Evolutionary conservation across 2,797 vertebrate genomes (phyloP).

Genomic region (Enteromius afrohamiltoni): DNA sequence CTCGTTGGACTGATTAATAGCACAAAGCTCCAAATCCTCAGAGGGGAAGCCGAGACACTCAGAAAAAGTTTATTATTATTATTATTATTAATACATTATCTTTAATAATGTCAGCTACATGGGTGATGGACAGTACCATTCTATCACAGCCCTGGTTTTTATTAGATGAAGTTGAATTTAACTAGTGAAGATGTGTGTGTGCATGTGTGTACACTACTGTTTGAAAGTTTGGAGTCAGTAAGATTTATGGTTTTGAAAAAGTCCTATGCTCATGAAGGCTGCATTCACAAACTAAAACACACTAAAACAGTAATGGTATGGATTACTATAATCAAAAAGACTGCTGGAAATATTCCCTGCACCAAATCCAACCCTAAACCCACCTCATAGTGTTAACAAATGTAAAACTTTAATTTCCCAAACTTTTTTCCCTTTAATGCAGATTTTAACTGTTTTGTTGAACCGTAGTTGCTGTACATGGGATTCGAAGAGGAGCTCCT

Average conservation of each 20-base stretch:
- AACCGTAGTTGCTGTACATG: too few relatives aligned
- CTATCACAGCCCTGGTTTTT: slow-evolving; percentile 62
- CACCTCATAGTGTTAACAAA: too few relatives aligned
- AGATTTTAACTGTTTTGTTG: too few relatives aligned
- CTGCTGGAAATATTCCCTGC: too few relatives aligned
- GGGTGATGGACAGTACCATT: slow-evolving; percentile 70
- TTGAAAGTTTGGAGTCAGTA: not conserved
- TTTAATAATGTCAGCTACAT: slow-evolving; percentile 76
- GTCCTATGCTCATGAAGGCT: not conserved
- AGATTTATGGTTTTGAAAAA: not conserved
- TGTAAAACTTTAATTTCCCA: too few relatives aligned
- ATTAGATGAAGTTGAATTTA: slow-evolving; percentile 63
- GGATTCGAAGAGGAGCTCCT: too few relatives aligned
- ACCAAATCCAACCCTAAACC: too few relatives aligned
- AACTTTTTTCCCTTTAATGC: too few relatives aligned
- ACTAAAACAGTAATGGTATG: not conserved
- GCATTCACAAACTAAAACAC: not conserved
- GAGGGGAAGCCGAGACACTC: slow-evolving; percentile 70
- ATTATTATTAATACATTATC: too few relatives aligned
- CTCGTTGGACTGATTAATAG: slow-evolving; percentile 75
- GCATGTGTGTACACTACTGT: not conserved
- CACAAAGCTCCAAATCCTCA: slow-evolving; percentile 67
- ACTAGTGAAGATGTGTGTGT: slow-evolving; percentile 18
- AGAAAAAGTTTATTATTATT: slow-evolving; percentile 77
- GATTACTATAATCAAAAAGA: too few relatives aligned